These are phyloP conservation scores for Panthera leo DNA, from an alignment of 2,113 vertebrate genomes.

Conservation along the genomic window DNA sequence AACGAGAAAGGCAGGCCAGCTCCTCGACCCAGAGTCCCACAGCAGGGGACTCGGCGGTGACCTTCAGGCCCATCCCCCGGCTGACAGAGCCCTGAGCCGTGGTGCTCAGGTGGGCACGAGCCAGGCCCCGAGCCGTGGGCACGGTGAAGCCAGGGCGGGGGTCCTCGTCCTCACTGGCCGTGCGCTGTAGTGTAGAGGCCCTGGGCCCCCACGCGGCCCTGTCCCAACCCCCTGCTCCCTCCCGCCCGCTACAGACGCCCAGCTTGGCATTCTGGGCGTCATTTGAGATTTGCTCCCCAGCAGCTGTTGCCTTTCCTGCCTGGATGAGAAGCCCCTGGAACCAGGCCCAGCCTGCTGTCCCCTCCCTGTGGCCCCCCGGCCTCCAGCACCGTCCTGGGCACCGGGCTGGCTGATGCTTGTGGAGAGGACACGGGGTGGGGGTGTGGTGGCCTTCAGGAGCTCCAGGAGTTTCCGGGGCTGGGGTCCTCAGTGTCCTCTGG, in stretches of 20 bases:
- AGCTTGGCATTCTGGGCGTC: too few species aligned
- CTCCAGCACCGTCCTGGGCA: background rate
- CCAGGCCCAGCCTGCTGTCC: background rate
- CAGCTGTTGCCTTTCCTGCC: background rate
- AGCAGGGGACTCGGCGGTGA: too few species aligned
- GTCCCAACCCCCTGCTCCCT: background rate
- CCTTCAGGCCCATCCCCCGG: background rate
- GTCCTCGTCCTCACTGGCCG: background rate
- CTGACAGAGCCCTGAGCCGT: background rate
- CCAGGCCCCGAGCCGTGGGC: background rate
- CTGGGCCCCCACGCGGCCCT: background rate
- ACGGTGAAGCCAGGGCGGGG: background rate
- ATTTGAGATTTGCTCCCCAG: background rate
- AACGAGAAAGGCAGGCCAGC: too few species aligned
- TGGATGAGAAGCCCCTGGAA: background rate
- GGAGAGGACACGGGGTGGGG: background rate
- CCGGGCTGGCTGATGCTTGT: background rate
- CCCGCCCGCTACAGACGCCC: background rate
- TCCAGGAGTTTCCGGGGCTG: background rate
- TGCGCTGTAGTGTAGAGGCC: too few species aligned
- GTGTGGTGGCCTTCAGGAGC: too few species aligned
- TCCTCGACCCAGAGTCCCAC: fast-evolving
- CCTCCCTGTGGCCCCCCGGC: too few species aligned
- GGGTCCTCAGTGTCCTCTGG: background rate
- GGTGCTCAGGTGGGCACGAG: background rate